Evolutionary conservation across 2,797 vertebrate genomes (phyloP), one percentile per base, ranked within the genome.

Genomic region (Leontocebus nigricollis): DNA sequence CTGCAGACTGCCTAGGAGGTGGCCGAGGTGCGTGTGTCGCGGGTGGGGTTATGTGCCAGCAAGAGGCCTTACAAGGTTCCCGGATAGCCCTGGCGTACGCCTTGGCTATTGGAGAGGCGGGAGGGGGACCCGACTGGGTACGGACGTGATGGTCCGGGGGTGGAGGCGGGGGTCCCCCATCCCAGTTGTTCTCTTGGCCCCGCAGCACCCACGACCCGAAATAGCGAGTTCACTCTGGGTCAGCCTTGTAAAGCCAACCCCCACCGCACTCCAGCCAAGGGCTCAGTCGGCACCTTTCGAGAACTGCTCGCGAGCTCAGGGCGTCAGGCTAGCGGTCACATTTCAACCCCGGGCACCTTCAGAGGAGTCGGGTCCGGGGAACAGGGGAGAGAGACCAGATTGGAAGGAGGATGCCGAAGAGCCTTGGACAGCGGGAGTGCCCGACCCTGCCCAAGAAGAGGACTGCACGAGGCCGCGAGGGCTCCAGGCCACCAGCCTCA

Each of bases 211-310:
- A 5, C 46, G 33, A 88, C 82, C 75, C 57, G 12, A 95, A 97
- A 96, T 90, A 98, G 93, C 92, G 87, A 92, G 94, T 95, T 97
- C 97, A 95, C 64, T 50, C 73, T 7, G 44, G 88, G 92, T 70
- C 85, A 91, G 22, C 26, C 44, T 50, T 27, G 30, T 6, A 89
- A 57, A 33, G 52, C 70, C 46, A 79, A 64, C 73, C 77, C 30
- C 50, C 80, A 70, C 84, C 81, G 57, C 72, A 44, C 52, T 48
- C 77, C 44, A 50, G 70, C 46, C 50, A 41, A 91, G 86, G 48
- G 10, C 24, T 77, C 24, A 3, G 64, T 41, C 48, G 0, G 17
- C 15, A 15, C 17, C 72, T 94, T 70, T 46, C 0, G 26, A 94
- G 82, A 82, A 19, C 79, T 0, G 85, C 67, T 85, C 44, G 0